phyloP scores from a whole-genome alignment of 2,113 vertebrate genomes.

The Mionectes macconnelli region DNA sequence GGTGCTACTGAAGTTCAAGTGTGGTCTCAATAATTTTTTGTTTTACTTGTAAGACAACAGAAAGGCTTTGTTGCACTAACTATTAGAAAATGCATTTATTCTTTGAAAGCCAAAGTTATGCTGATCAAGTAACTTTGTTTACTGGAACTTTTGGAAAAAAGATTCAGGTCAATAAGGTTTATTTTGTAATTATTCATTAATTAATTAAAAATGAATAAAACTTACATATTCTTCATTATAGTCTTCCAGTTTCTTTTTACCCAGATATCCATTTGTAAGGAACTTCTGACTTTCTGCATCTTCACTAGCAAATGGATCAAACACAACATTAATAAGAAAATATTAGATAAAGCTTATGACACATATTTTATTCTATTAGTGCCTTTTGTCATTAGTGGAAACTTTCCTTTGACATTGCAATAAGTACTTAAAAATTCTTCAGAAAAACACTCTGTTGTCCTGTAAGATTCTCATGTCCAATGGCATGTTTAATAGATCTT shows the following conservation, averaged over 20 bases:
- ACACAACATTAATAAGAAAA: constrained; percentile 24
- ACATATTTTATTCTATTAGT: background rate
- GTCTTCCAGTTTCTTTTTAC: constrained; percentile 87
- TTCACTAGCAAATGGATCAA: constrained; percentile 84
- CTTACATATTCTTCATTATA: constrained; percentile 94
- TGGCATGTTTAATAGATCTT: background rate
- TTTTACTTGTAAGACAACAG: background rate
- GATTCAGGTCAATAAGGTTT: background rate
- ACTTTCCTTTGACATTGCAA: background rate
- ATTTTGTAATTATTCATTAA: background rate
- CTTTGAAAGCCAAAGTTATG: constrained; percentile 50
- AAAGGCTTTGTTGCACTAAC: background rate
- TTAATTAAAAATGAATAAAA: constrained; percentile 7
- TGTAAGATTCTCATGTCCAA: background rate
- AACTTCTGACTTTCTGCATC: constrained; percentile 92
- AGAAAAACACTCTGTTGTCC: background rate
- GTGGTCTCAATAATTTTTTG: background rate
- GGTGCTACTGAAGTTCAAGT: background rate
- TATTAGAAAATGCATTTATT: constrained; percentile 24
- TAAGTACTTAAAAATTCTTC: background rate
- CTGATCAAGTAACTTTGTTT: constrained; percentile 41
- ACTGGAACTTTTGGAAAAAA: background rate
- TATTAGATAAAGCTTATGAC: background rate
- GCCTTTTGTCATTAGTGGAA: background rate
- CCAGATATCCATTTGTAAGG: constrained; percentile 86